These are phyloP conservation scores for Drosophila infuscata DNA, from an alignment of 2,888 invertebrate species.

Conservation along the genomic window DNA sequence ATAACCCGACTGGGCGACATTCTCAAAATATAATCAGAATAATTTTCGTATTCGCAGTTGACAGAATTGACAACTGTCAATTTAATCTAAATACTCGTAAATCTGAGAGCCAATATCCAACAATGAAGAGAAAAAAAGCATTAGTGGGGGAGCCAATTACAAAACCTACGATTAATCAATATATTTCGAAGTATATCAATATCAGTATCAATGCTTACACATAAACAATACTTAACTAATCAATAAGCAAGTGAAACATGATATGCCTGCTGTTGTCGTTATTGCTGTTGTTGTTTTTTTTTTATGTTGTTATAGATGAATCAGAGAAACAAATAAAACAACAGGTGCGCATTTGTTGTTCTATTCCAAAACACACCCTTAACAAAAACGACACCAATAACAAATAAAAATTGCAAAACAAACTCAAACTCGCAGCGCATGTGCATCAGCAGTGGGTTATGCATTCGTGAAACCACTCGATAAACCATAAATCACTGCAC, in stretches of 20 bases:
- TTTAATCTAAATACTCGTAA: slow-evolving; percentile 5
- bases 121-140: slow-evolving; percentile 15
- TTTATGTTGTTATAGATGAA: slow-evolving; percentile 31
- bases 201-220: slow-evolving; percentile 21
- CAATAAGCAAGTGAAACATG: slow-evolving; percentile 25
- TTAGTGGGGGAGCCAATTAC: slow-evolving; percentile 15
- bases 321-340: slow-evolving; percentile 37
- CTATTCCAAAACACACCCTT: slow-evolving; percentile 27
- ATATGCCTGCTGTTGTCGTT: slow-evolving; percentile 27
- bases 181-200: slow-evolving; percentile 10
- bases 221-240: slow-evolving; percentile 44
- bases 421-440: slow-evolving; percentile 19
- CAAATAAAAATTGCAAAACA: slow-evolving; percentile 27
- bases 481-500: neutral
- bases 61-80: slow-evolving; percentile 17
- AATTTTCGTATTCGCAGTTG: slow-evolving; percentile 19
- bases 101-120: slow-evolving; percentile 30
- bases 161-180: slow-evolving; percentile 31
- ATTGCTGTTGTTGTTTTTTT: slow-evolving; percentile 3
- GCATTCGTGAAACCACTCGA: slow-evolving; percentile 9
- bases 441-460: slow-evolving; percentile 14
- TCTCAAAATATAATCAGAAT: slow-evolving; percentile 56
- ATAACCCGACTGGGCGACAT: slow-evolving; percentile 50
- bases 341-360: slow-evolving; percentile 37
- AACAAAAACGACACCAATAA: slow-evolving; percentile 9